These are phyloP conservation scores for Trichogramma dendrolimi DNA, from an alignment of 2,888 invertebrate genomes.

Conservation along the genomic window DNA sequence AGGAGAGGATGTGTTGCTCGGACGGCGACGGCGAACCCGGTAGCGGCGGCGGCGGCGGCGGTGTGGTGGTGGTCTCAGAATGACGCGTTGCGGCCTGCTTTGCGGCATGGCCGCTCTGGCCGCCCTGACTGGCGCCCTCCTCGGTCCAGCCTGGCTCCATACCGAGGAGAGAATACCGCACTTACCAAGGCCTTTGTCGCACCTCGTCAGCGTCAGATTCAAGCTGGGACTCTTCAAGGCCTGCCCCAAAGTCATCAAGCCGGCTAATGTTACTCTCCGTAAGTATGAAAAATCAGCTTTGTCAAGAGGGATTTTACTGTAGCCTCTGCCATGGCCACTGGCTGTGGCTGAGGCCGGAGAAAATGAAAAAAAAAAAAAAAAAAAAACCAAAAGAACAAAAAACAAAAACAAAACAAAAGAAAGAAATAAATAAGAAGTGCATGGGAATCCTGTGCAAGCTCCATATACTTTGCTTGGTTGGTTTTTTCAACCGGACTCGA, in stretches of 20 bases:
- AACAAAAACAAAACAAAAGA: no score
- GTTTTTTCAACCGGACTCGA: neutral
- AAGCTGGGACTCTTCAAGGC: conserved; percentile 48
- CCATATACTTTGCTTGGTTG: no score
- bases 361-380: neutral
- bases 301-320: neutral
- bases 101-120: conserved; percentile 49
- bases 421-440: no score
- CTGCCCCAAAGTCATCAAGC: conserved; percentile 47
- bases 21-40: conserved; percentile 27
- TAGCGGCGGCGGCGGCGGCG: conserved; percentile 43
- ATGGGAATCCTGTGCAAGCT: no score
- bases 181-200: conserved; percentile 38
- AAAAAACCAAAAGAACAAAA: no score
- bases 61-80: conserved; percentile 37
- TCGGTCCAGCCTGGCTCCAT: conserved; percentile 50
- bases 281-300: conserved; percentile 34
- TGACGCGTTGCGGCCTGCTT: conserved; percentile 48
- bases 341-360: neutral
- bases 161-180: conserved; percentile 46
- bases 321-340: neutral
- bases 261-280: conserved; percentile 44
- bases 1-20: conserved; percentile 44
- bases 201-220: conserved; percentile 45
- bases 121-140: conserved; percentile 46